Percentiles rank a stretch among this genome's conserved stretches.
These are phyloP conservation scores for Lysandra coridon DNA, from an alignment of 2,888 invertebrate genomes.

Conservation along the genomic window DNA sequence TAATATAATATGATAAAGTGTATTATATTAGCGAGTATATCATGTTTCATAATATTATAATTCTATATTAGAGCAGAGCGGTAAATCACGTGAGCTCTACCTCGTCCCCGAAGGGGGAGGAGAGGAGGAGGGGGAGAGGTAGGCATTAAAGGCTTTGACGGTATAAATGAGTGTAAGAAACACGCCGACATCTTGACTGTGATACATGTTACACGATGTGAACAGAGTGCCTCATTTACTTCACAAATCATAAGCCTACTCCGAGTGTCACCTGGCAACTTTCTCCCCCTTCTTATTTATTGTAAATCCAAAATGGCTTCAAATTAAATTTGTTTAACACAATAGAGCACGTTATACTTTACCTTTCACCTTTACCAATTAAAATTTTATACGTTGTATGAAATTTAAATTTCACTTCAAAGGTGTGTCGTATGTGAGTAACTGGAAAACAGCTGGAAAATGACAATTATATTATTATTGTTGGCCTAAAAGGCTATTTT, in stretches of 20 bases:
- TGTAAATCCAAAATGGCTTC: no score
- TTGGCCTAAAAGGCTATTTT: no score
- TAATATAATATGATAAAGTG: no score
- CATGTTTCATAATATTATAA: neutral
- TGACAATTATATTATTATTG: no score
- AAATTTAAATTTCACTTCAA: no score
- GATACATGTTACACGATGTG: neutral
- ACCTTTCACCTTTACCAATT: no score
- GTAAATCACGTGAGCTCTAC: neutral
- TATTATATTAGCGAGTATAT: neutral
- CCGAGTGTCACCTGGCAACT: neutral
- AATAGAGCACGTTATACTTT: no score
- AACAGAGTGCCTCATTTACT: neutral
- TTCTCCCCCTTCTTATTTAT: neutral
- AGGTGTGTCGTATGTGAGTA: no score
- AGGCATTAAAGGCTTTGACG: neutral
- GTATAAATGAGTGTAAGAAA: neutral
- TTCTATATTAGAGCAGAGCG: neutral
- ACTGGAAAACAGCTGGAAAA: no score
- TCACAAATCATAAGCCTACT: neutral
- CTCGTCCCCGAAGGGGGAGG: neutral
- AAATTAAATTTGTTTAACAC: no score
- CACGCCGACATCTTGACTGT: neutral
- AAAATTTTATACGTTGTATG: no score
- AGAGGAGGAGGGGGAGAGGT: neutral